Evolutionary conservation across 2,888 invertebrate genomes (phyloP).

Genomic region (Drosophila picticornis): DNA sequence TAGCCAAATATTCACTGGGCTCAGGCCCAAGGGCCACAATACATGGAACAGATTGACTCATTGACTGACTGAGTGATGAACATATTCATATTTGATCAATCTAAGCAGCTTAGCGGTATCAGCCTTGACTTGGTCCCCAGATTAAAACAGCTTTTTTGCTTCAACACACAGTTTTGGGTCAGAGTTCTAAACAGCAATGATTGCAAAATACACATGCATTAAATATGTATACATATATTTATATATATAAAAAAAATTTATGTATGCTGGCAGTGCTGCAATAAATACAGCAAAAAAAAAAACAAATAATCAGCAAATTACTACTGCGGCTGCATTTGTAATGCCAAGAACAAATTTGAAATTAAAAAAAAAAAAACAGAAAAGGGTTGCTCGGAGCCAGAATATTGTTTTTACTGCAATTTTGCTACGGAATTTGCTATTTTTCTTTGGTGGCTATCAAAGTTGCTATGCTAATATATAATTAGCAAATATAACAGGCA

Average conservation of each 20-base stretch:
- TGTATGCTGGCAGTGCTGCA: background rate
- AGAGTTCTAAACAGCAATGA: background rate
- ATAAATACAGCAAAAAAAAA: background rate
- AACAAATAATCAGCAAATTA: background rate
- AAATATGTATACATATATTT: background rate
- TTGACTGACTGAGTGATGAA: background rate
- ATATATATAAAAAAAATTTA: background rate
- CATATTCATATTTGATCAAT: conserved; percentile 2
- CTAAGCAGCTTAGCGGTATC: background rate
- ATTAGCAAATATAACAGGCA: background rate
- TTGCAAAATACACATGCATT: background rate
- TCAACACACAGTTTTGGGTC: background rate
- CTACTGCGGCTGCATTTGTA: background rate
- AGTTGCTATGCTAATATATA: background rate
- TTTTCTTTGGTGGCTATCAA: background rate
- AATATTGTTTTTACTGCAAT: background rate
- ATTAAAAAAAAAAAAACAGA: background rate
- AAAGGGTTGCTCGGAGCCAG: background rate
- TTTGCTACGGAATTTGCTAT: background rate
- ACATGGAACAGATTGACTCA: background rate
- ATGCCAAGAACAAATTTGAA: background rate
- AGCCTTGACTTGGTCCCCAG: background rate
- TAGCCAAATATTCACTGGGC: conserved; percentile 32
- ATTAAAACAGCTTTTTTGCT: background rate
- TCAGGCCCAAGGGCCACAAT: background rate